Evolutionary conservation across 2,888 invertebrate genomes (phyloP).

Genomic region (Pharmacophagus antenor): DNA sequence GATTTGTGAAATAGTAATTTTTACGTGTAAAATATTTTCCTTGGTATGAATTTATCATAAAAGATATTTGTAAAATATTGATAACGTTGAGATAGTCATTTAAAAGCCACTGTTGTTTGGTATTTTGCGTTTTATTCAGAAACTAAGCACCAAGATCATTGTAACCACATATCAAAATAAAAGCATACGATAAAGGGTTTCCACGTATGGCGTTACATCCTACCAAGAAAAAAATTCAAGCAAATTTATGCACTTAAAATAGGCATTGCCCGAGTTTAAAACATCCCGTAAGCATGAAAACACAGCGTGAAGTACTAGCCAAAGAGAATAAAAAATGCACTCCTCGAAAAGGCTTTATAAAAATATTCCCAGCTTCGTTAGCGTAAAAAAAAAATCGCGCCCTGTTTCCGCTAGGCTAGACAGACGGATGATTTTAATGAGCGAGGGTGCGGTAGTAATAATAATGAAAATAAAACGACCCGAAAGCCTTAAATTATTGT

Average conservation of each 20-base stretch:
- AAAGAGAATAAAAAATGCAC: constrained; percentile 12
- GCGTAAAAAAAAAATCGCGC: constrained; percentile 17
- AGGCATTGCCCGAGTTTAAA: neutral
- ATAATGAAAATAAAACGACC: constrained; percentile 8
- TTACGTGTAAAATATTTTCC: no score
- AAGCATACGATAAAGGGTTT: no score
- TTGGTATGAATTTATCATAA: no score
- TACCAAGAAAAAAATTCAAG: no score
- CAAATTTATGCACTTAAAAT: neutral
- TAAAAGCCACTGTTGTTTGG: no score
- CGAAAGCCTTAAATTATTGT: neutral
- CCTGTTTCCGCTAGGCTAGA: constrained; percentile 27
- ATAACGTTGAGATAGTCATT: no score
- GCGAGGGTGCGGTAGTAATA: constrained; percentile 19
- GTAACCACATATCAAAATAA: no score
- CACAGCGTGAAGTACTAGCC: neutral
- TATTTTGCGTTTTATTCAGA: no score
- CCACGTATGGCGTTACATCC: no score
- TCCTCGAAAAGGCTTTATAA: constrained; percentile 13
- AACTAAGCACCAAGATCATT: no score
- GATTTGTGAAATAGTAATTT: no score
- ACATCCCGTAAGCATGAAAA: constrained; percentile 1
- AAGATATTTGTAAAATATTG: no score
- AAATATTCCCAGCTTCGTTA: constrained; percentile 29
- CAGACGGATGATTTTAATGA: constrained; percentile 29